Evolutionary conservation across 2,888 invertebrate genomes (phyloP), one percentile per base, ranked within the genome.

Genomic region (Lamellibrachia satsuma): DNA sequence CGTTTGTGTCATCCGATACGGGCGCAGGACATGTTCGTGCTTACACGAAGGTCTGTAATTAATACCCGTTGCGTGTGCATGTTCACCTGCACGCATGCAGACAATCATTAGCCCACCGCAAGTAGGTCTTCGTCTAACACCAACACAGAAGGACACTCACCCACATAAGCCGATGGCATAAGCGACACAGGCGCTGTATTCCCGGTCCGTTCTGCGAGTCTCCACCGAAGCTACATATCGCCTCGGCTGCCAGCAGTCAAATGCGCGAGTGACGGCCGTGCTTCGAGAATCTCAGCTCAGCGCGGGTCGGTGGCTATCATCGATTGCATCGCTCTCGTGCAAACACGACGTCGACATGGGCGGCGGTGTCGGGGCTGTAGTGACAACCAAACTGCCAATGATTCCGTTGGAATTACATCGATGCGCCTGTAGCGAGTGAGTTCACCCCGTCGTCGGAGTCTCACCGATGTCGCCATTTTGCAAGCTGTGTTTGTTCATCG

Each of bases 381-480:
- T 22, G 75, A 22, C 75, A 75, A 75, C 75, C 75, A n/a, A 75
- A 75, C 75, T 75, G 75, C 75, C 75, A 75, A 75, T 75, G 75
- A 75, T 22, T 11, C 75, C n/a, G 75, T 22, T 1, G 60, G 75
- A 75, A 75, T 75, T 22, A 75, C 75, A 75, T 22, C 15, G 22
- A 75, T n/a, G 75, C 75, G 4, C 2, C 75, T 22, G 22, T 22
- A 11, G 75, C 9, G 7, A 75, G 22, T 22, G 75, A 75, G 22
- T 11, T 15, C 75, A 75, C 75, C 8, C 55, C 8, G 55, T 55
- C 8, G 55, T 55, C 75, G 75, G 22, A 15, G 75, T 75, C 75
- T 6, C 1, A 75, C 22, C 75, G 75, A 22, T 75, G 22, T 11
- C 22, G 22, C 6, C 22, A 22, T 75, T 11, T n/a, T 75, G 22